phyloP scores from a whole-genome alignment of 2,888 invertebrate genomes.

The Tuberolachnus salignus region DNA sequence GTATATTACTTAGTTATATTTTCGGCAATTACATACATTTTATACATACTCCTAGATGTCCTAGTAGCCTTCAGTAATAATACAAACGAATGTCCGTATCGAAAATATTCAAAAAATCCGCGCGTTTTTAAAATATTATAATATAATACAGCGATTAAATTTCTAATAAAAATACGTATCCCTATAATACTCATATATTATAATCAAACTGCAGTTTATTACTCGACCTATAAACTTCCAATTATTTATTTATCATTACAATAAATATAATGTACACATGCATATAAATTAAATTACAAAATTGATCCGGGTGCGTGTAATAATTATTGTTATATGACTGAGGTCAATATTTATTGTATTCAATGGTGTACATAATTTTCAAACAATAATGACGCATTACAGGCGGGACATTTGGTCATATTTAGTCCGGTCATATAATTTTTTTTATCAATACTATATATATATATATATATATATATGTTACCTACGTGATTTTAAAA shows the following conservation, averaged over 20 bases:
- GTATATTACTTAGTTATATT: too few species aligned
- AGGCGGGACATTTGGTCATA: background rate
- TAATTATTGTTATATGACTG: background rate
- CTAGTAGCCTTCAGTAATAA: too few species aligned
- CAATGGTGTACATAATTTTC: slow-evolving; percentile 3
- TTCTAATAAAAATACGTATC: too few species aligned
- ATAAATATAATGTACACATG: background rate
- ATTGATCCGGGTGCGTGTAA: background rate
- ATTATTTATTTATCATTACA: slow-evolving; percentile 35
- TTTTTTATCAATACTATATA: slow-evolving; percentile 1
- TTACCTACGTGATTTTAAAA: background rate
- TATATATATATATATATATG: too few species aligned
- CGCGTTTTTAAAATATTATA: background rate
- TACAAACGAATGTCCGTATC: background rate
- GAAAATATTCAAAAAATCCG: slow-evolving; percentile 12
- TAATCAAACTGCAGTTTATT: slow-evolving; percentile 29
- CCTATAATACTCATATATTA: too few species aligned
- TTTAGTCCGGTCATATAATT: background rate
- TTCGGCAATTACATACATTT: too few species aligned
- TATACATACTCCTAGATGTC: too few species aligned
- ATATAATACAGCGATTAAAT: too few species aligned
- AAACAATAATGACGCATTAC: background rate
- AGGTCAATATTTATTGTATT: slow-evolving; percentile 4
- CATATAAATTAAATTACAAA: background rate
- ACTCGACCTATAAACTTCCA: slow-evolving; percentile 17